A percentile compares a stretch with the other conserved stretches of the same genome.
These are phyloP conservation scores for Chrysocyon brachyurus DNA, from an alignment of 2,797 vertebrate genomes.

Conservation along the genomic window DNA sequence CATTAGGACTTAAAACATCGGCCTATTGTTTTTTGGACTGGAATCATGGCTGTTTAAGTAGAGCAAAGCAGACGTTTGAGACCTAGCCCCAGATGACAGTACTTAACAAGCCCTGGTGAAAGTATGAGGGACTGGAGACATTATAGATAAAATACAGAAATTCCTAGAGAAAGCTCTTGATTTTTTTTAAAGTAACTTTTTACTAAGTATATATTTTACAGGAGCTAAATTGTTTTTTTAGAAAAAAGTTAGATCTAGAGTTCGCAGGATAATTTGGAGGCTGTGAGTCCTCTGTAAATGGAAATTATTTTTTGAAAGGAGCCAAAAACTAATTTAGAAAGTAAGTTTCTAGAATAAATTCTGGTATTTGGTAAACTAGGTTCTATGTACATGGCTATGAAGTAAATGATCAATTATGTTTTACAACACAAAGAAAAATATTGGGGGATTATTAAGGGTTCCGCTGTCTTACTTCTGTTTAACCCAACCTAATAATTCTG, in stretches of 20 bases:
- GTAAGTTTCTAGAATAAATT: constrained; percentile 27
- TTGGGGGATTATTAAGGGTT: constrained; percentile 8
- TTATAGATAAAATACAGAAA: constrained; percentile 19
- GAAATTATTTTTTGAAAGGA: constrained; percentile 49
- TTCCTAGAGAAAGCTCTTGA: not conserved
- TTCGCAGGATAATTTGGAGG: constrained; percentile 18
- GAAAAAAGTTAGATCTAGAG: not conserved
- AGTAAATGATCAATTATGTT: constrained; percentile 77
- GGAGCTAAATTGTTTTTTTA: not conserved
- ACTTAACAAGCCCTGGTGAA: not conserved
- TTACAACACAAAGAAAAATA: constrained; percentile 16
- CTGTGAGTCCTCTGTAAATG: not conserved
- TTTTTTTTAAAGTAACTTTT: not conserved
- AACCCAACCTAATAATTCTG: not conserved
- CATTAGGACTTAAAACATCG: not conserved
- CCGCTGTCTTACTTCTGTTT: constrained; percentile 45
- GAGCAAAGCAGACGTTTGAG: not conserved
- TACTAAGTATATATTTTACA: constrained; percentile 22
- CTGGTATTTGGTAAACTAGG: constrained; percentile 65
- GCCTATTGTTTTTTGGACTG: not conserved
- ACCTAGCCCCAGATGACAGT: not conserved
- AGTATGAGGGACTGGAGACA: not conserved
- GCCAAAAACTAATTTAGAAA: constrained; percentile 16
- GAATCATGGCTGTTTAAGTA: not conserved
- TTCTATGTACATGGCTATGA: constrained; percentile 73